Base-by-base conservation (phyloP, 2,113 vertebrate genomes). In the Cebidichthys violaceus region DNA sequence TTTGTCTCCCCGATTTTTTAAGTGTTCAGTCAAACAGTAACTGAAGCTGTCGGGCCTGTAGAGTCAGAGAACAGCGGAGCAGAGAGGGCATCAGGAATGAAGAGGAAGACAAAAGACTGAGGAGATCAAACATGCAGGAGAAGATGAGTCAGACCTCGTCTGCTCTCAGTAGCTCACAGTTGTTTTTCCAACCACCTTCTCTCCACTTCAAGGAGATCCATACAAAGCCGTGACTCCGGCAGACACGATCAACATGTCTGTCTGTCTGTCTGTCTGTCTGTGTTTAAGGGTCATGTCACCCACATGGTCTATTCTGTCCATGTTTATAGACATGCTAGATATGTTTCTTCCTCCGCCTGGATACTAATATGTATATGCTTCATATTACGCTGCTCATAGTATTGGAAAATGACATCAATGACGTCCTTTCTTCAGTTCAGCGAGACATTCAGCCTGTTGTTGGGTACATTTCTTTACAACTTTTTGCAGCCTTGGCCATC, bases 121-220 rank as follows among this genome's bases (percentile, higher is more conserved):
- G 70, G 59, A 69, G 60, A 70, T 41, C 10, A 75, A 52, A 60
- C 41, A 59, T 55, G 62, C 35, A 61, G 59, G 71, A 82, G 66
- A 33, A 33, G 68, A 54, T 75, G 81, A 86, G 74, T 81, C 81
- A 83, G 39, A 81, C 20, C 5, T 35, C 14, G 68, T 84, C 67
- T 75, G 59, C 65, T 67, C 55, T 78, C 72, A 24, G 55, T 7
- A 52, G 62, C 81, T 77, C 75, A 64, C 66, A 62, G 59, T 66
- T 37, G 29, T 60, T 14, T 64, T 68, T 41, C 55, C 57, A 62
- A 22, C n/a, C 47, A 69, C 77, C 59, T 69, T 84, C 68, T 77
- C 81, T 87, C 50, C 70, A 71, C 77, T 69, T 77, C 77, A 79
- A 67, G 54, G 50, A 80, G 72, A 66, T 77, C 64, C 65, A 70